Evolutionary conservation across 2,113 vertebrate genomes (phyloP).

Genomic region (Nyctibius bracteatus): DNA sequence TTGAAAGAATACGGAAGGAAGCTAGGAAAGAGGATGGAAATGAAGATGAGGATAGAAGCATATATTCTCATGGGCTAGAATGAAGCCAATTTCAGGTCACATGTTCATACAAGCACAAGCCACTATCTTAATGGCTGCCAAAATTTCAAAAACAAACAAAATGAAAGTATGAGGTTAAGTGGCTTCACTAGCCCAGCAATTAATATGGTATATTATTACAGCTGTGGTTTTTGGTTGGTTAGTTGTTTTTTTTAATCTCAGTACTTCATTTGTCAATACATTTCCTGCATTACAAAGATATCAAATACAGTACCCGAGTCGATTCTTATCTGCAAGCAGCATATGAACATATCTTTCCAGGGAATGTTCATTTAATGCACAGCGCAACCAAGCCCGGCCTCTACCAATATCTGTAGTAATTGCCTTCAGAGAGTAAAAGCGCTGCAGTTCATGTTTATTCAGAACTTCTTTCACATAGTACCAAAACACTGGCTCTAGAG

Average conservation of each 20-base stretch:
- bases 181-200: neutral
- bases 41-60: neutral
- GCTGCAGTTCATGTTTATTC: conserved; percentile 92
- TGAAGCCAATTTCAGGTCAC: neutral
- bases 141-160: neutral
- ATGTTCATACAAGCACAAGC: neutral
- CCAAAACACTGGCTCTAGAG: conserved; percentile 92
- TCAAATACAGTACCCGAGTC: conserved; percentile 79
- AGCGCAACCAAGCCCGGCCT: conserved; percentile 95
- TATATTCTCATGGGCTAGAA: neutral
- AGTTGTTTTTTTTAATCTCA: neutral
- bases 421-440: conserved; percentile 87
- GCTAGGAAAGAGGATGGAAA: neutral
- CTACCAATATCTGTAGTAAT: conserved; percentile 88
- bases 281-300: neutral
- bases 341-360: conserved; percentile 92
- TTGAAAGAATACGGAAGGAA: neutral
- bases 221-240: neutral
- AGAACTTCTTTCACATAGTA: conserved; percentile 94
- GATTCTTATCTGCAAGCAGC: conserved; percentile 84
- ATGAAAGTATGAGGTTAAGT: neutral
- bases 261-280: neutral
- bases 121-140: neutral
- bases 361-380: conserved; percentile 94
- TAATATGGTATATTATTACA: neutral